phyloP scores from a whole-genome alignment of 2,888 invertebrate genomes.

The Drosophila multiciliata region DNA sequence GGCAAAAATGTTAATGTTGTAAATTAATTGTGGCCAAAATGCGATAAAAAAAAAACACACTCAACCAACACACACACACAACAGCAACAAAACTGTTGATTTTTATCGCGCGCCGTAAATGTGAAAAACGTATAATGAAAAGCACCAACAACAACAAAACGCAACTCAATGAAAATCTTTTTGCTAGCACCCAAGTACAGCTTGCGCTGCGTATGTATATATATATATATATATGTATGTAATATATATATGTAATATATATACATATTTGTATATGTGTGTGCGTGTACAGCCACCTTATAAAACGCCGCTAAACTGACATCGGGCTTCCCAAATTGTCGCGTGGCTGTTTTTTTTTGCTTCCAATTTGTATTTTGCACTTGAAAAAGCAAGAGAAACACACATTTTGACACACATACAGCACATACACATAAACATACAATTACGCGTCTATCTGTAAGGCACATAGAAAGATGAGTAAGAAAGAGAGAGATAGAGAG shows the following conservation, averaged over 20 bases:
- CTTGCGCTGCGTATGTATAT: constrained; percentile 7
- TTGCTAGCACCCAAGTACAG: constrained; percentile 51
- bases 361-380: constrained; percentile 63
- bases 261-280: constrained; percentile 1
- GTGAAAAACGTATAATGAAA: constrained; percentile 45
- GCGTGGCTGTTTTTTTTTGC: constrained; percentile 54
- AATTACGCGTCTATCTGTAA: not conserved
- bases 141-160: constrained; percentile 36
- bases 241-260: constrained; percentile 3
- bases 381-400: constrained; percentile 48
- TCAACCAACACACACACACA: not conserved
- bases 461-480: not conserved
- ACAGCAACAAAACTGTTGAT: constrained; percentile 70
- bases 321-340: constrained; percentile 64
- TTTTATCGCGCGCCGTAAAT: constrained; percentile 64
- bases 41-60: constrained; percentile 46
- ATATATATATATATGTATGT: not conserved
- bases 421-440: not conserved
- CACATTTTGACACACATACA: constrained; percentile 7
- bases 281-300: constrained; percentile 46
- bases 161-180: constrained; percentile 66
- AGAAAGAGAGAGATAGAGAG: not conserved
- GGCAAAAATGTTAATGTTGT: constrained; percentile 69
- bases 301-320: constrained; percentile 65
- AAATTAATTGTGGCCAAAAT: constrained; percentile 64